These are phyloP conservation scores for Heliconius hermathena DNA, from an alignment of 1,140 invertebrate species.

Conservation along the genomic window DNA sequence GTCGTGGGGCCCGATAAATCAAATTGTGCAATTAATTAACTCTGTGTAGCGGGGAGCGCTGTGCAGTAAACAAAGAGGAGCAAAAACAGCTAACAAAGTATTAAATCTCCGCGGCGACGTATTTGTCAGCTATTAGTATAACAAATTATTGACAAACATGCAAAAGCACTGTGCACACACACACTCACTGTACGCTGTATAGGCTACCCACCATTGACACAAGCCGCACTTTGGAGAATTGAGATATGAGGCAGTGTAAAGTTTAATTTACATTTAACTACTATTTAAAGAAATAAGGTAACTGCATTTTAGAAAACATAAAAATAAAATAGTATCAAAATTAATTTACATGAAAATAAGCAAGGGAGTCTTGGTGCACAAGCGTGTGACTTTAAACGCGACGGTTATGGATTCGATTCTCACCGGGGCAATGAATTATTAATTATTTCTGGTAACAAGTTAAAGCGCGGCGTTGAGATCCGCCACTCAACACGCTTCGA, in stretches of 20 bases:
- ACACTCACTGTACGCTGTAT: neutral
- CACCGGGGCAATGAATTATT: too few relatives aligned
- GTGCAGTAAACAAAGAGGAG: slow-evolving; percentile 14
- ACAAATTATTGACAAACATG: slow-evolving; percentile 13
- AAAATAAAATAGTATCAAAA: too few relatives aligned
- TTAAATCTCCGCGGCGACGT: slow-evolving; percentile 21
- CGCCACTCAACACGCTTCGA: too few relatives aligned
- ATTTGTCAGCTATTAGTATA: neutral
- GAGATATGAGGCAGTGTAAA: neutral
- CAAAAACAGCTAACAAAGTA: slow-evolving; percentile 16
- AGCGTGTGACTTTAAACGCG: too few relatives aligned
- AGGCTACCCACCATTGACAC: neutral
- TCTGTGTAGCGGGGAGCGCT: neutral
- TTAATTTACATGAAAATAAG: too few relatives aligned
- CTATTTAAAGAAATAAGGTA: too few relatives aligned
- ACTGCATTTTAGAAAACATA: too few relatives aligned
- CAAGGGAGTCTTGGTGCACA: too few relatives aligned
- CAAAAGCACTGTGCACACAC: neutral
- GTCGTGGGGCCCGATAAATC: slow-evolving; percentile 15
- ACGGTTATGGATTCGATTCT: too few relatives aligned
- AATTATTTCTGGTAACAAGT: too few relatives aligned
- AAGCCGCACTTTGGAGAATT: neutral
- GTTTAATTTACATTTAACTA: too few relatives aligned
- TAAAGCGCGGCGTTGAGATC: too few relatives aligned
- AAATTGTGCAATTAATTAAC: slow-evolving; percentile 23